Base-by-base conservation (phyloP, 2,888 invertebrate species). In the Stenolophus ochropezus region DNA sequence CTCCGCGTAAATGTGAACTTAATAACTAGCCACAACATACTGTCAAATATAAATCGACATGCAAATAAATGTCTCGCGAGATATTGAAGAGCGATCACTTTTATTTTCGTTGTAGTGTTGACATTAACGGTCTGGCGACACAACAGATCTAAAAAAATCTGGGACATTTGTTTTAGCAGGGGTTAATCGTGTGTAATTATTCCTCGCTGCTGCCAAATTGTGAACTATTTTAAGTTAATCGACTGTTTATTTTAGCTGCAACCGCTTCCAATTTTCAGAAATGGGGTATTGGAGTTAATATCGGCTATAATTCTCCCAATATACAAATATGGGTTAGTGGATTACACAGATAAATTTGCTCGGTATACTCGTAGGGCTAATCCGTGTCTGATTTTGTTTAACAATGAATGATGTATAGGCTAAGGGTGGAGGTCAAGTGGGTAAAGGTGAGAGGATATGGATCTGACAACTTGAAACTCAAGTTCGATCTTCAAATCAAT, bases 81-180 rank as follows among this genome's bases (percentile, higher is more conserved):
- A 58, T 25, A n/a, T 58, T 58, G 25, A 6, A 2, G 21, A 23
- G 8, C 25, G 58, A n/a, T 58, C 58, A 58, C 58, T 58, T 16
- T 65, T 73, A 73, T 73, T 73, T 73, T 73, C 47, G 33, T 33
- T 14, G 47, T 11, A 25, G 49, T 76, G 33, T 76, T 53, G 75
- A 76, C 75, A 76, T 76, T 76, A 76, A 76, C 25, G 18, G 18
- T 56, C 20, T 76, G 75, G 75, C 75, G 75, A 76, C 53, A 25
- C 23, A 74, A 74, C 74, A 51, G 51, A 33, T 76, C 56, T 76
- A 76, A 76, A 76, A 56, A 76, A 76, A 76, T 56, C 75, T 76
- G 75, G 75, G 75, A 8, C 75, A 18, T 56, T 76, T 56, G 56
- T 76, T 76, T 76, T 76, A 76, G 75, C 14, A 33, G 56, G 33